phyloP scores from a whole-genome alignment of 2,888 invertebrate species.

The Desoria tigrina region DNA sequence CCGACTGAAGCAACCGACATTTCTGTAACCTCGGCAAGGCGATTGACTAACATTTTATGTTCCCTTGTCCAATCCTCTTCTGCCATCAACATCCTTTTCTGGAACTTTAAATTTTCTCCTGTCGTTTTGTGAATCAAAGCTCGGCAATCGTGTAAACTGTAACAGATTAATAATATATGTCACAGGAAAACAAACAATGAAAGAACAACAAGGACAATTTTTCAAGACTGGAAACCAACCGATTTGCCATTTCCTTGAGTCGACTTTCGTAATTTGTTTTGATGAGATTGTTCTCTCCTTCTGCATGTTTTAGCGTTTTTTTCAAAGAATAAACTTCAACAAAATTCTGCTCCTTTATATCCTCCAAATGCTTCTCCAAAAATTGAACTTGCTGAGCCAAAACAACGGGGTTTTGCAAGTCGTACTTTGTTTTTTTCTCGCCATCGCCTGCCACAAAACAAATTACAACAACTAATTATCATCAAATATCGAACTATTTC shows the following conservation, averaged over 20 bases:
- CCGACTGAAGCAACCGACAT: neutral
- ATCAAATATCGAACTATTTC: too few relatives aligned
- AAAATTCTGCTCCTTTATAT: constrained; percentile 22
- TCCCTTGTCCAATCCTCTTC: constrained; percentile 23
- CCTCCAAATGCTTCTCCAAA: constrained; percentile 32
- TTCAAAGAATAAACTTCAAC: constrained; percentile 24
- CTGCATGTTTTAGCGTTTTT: constrained; percentile 16
- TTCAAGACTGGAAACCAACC: constrained; percentile 20
- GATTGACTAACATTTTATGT: constrained; percentile 5
- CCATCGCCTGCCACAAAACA: constrained; percentile 11
- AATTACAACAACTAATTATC: neutral
- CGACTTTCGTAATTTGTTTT: constrained; percentile 20
- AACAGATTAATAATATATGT: too few relatives aligned
- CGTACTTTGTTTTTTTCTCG: constrained; percentile 22
- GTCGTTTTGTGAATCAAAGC: constrained; percentile 22
- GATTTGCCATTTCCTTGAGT: constrained; percentile 17
- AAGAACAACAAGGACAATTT: neutral
- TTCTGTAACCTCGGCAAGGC: neutral
- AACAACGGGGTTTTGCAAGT: constrained; percentile 36
- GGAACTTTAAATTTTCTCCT: constrained; percentile 27
- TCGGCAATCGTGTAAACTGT: constrained; percentile 19
- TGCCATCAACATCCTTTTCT: constrained; percentile 23
- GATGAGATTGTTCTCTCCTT: constrained; percentile 23
- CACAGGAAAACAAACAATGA: neutral
- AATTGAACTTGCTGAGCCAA: constrained; percentile 31